Conservation (phyloP, 2,797 vertebrate species). For the Oreochromis grahami region DNA sequence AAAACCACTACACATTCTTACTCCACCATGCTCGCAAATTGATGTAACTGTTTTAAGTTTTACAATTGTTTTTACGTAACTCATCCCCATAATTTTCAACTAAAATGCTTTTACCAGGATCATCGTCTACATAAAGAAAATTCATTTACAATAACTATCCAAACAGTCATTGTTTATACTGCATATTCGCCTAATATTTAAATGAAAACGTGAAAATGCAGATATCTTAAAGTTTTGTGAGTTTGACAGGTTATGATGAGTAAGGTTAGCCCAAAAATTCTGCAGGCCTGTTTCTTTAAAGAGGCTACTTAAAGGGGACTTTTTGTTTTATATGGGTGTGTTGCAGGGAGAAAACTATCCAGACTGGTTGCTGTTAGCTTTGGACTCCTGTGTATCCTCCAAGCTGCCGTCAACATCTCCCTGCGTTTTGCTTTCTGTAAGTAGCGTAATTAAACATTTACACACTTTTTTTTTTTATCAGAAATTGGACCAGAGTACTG, state of each 20-base stretch:
- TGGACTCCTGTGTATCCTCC: constrained; percentile 36
- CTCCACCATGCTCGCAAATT: not conserved
- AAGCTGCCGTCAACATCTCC: constrained; percentile 20
- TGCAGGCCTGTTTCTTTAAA: not conserved
- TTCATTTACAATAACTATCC: not conserved
- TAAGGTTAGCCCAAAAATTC: not conserved
- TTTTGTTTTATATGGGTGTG: not conserved
- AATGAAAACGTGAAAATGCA: not conserved
- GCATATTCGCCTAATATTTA: not conserved
- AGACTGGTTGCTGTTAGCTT: constrained; percentile 7
- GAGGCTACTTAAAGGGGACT: not conserved
- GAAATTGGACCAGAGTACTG: not conserved
- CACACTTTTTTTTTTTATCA: not conserved
- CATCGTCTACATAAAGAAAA: not conserved
- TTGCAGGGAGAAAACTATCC: constrained; percentile 5
- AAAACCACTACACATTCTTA: not conserved
- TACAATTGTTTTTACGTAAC: not conserved
- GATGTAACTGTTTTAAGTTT: not conserved
- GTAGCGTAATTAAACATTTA: not conserved
- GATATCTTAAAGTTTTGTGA: not conserved
- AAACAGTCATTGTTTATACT: not conserved
- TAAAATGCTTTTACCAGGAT: not conserved
- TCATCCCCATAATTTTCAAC: not conserved
- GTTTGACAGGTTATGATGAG: not conserved
- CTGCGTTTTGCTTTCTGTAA: constrained; percentile 20